phyloP scores from a whole-genome alignment of 2,113 vertebrate genomes.

The Nibea albiflora region DNA sequence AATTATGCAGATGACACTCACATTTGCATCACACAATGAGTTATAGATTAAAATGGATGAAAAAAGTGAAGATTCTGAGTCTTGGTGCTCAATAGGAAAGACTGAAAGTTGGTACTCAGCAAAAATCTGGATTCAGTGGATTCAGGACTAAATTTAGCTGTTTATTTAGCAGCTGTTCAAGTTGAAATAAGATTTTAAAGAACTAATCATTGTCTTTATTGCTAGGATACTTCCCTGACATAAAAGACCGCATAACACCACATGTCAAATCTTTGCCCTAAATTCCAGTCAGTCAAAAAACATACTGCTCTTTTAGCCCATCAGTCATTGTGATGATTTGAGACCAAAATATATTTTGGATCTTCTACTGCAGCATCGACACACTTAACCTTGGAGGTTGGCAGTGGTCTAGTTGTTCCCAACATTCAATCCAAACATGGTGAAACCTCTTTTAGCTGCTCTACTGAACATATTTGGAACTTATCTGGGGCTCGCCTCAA shows the following conservation, averaged over 20 bases:
- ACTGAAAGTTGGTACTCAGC: neutral
- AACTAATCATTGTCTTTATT: neutral
- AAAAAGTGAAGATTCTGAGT: neutral
- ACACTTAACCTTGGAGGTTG: neutral
- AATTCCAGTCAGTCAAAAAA: constrained; percentile 8
- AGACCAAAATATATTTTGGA: neutral
- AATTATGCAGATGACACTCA: constrained; percentile 9
- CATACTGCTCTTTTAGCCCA: neutral
- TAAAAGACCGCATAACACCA: neutral
- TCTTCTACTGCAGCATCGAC: neutral
- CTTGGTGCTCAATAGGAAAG: neutral
- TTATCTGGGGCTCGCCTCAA: neutral
- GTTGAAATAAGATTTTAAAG: neutral
- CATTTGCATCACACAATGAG: neutral
- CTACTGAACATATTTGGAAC: constrained; percentile 4
- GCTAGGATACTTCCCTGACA: neutral
- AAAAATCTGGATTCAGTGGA: neutral
- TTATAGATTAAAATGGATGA: neutral
- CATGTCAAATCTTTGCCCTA: neutral
- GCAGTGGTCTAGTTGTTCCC: neutral
- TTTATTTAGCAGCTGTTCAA: no score
- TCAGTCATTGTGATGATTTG: constrained; percentile 2
- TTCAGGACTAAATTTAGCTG: neutral
- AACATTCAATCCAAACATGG: constrained; percentile 27
- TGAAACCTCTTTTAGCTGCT: constrained; percentile 1